Conservation (phyloP, 2,113 vertebrate species). For the Perca flavescens region DNA sequence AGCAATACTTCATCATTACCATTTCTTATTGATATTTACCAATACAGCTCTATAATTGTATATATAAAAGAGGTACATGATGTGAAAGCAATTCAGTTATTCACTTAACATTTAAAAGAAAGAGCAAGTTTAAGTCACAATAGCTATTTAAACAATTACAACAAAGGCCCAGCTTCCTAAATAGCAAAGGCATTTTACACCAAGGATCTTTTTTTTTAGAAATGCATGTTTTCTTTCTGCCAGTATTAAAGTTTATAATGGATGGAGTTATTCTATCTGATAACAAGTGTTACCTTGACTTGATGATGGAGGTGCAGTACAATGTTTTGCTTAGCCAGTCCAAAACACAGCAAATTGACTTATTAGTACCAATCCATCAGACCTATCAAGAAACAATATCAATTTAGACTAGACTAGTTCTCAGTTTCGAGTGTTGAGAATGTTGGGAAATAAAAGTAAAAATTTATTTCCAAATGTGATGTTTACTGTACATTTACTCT, state of each 20-base stretch:
- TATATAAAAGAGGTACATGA: neutral
- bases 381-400: neutral
- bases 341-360: neutral
- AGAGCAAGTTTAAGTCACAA: neutral
- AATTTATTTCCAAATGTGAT: neutral
- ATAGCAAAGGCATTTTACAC: neutral
- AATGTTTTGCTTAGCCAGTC: neutral
- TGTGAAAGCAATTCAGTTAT: neutral
- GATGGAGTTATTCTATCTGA: neutral
- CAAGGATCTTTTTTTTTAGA: neutral
- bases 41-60: neutral
- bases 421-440: neutral
- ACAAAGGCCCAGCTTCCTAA: neutral
- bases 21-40: neutral
- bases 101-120: neutral
- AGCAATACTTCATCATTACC: neutral
- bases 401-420: neutral
- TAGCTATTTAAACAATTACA: neutral
- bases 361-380: neutral
- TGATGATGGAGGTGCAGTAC: neutral
- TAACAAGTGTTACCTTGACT: neutral
- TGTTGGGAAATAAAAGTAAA: neutral
- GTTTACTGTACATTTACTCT: neutral
- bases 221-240: neutral
- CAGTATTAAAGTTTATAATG: neutral